Evolutionary conservation across 2,113 vertebrate genomes (phyloP).

Genomic region (Anhinga rufa): DNA sequence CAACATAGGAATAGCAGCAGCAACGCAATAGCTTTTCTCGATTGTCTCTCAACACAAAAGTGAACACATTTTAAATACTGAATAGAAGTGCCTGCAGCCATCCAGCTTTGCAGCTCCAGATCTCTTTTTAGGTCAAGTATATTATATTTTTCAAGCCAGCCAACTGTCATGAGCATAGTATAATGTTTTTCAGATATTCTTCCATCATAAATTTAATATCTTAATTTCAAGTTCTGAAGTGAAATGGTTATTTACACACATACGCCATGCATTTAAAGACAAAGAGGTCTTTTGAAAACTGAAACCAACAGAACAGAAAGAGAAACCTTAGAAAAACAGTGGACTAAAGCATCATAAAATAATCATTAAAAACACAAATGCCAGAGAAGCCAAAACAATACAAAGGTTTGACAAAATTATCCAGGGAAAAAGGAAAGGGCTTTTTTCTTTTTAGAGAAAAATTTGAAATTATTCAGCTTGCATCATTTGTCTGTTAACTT

Average conservation of each 20-base stretch:
- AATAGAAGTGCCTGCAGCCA: background rate
- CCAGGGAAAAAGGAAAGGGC: background rate
- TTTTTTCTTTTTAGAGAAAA: background rate
- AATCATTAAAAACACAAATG: background rate
- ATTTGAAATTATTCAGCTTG: background rate
- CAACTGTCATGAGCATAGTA: background rate
- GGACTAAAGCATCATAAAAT: background rate
- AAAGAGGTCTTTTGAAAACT: background rate
- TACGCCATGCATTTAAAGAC: background rate
- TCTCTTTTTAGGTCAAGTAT: background rate
- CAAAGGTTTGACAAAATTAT: background rate
- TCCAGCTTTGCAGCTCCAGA: background rate
- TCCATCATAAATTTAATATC: background rate
- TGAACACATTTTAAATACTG: background rate
- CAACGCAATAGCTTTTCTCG: background rate
- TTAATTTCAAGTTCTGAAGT: background rate
- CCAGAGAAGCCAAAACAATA: background rate
- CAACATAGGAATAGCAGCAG: background rate
- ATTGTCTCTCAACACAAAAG: background rate
- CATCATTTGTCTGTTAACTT: background rate
- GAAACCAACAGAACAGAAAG: background rate
- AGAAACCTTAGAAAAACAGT: background rate
- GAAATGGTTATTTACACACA: background rate
- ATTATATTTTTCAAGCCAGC: background rate
- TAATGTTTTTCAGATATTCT: background rate